Evolutionary conservation across 2,888 invertebrate genomes (phyloP).

Genomic region (Coenonympha arcania): DNA sequence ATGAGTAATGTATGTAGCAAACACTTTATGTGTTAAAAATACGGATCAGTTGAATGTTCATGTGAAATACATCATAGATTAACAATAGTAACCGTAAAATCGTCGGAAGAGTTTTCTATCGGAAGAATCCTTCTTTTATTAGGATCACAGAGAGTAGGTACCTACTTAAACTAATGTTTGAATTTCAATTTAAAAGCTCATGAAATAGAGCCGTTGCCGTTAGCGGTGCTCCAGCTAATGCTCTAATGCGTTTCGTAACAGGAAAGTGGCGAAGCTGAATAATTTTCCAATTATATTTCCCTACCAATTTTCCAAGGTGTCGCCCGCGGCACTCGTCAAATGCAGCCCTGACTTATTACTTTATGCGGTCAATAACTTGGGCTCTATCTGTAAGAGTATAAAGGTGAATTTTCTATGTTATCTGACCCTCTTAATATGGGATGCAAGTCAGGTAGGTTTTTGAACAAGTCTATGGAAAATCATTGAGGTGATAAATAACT

Average conservation of each 20-base stretch:
- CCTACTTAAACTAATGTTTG: constrained; percentile 7
- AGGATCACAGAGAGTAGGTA: neutral
- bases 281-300: constrained; percentile 75
- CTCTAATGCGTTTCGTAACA: constrained; percentile 36
- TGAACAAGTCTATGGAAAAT: constrained; percentile 18
- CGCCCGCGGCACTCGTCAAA: constrained; percentile 72
- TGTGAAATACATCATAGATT: no score
- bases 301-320: constrained; percentile 73
- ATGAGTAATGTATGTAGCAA: no score
- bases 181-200: constrained; percentile 30
- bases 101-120: no score
- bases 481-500: constrained; percentile 13
- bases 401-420: constrained; percentile 9
- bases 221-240: constrained; percentile 31
- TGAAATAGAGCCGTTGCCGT: constrained; percentile 26
- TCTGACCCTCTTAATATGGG: constrained; percentile 8
- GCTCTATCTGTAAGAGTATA: constrained; percentile 14
- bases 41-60: no score
- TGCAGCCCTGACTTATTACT: constrained; percentile 48
- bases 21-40: no score
- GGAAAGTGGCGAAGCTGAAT: constrained; percentile 65
- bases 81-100: no score
- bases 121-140: neutral
- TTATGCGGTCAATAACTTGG: constrained; percentile 5
- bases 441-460: constrained; percentile 18